Conservation (phyloP, 2,888 invertebrate species). For the Hyposoter didymator region DNA sequence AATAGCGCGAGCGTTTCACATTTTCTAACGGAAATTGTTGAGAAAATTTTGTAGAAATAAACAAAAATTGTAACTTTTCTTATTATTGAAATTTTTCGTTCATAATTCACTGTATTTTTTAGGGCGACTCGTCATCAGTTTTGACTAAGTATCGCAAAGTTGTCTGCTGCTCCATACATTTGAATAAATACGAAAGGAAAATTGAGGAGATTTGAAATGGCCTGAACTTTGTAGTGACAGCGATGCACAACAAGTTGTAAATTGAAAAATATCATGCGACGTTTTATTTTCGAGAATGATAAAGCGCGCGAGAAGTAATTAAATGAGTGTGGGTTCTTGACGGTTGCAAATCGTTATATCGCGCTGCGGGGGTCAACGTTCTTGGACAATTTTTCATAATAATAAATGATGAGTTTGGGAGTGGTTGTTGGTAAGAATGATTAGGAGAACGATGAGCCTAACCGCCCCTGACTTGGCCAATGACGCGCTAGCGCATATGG, state of each 20-base stretch:
- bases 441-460: constrained; percentile 49
- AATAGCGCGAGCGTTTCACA: not conserved
- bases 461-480: constrained; percentile 20
- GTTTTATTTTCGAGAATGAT: not conserved
- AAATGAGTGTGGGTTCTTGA: constrained; percentile 4
- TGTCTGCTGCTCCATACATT: too few species aligned
- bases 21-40: not conserved
- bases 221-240: not conserved
- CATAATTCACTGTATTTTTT: too few species aligned
- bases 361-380: constrained; percentile 52
- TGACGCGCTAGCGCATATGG: not conserved
- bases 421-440: constrained; percentile 57
- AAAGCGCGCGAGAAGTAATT: not conserved
- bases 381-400: constrained; percentile 58
- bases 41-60: not conserved
- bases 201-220: not conserved
- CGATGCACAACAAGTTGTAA: not conserved
- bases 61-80: not conserved
- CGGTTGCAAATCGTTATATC: constrained; percentile 32
- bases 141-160: too few species aligned
- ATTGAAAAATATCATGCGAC: constrained; percentile 1
- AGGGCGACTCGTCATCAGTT: too few species aligned
- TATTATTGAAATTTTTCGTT: too few species aligned
- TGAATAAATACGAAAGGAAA: too few species aligned
- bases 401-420: constrained; percentile 51